Conservation (phyloP, 2,888 invertebrate genomes). For the Pemphredon lugubris region DNA sequence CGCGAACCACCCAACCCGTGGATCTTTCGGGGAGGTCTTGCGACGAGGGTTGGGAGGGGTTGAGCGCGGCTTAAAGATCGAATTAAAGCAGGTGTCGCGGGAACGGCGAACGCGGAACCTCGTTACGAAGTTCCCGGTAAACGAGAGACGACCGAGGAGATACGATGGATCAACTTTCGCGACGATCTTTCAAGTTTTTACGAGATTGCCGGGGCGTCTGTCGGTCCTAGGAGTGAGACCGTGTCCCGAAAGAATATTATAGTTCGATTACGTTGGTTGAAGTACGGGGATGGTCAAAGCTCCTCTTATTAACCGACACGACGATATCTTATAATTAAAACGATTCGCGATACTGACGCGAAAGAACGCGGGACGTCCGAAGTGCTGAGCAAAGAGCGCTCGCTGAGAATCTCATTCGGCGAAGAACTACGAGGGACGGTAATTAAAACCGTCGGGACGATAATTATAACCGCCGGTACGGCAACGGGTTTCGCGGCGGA, state of each 20-base stretch:
- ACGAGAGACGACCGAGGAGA: no score
- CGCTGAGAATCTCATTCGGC: constrained; percentile 37
- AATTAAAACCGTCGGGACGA: constrained; percentile 33
- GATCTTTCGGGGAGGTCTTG: not conserved
- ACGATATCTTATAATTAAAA: constrained; percentile 40
- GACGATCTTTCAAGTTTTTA: no score
- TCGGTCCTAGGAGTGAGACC: no score
- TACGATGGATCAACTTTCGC: no score
- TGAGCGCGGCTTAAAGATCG: constrained; percentile 9
- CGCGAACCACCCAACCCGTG: no score
- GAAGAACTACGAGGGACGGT: constrained; percentile 17
- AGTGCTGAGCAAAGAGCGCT: constrained; percentile 43
- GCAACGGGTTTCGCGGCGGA: not conserved
- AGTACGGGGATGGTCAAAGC: no score
- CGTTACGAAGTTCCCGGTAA: no score
- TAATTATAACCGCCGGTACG: not conserved
- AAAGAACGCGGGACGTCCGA: not conserved
- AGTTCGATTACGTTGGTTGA: no score
- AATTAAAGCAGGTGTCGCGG: not conserved
- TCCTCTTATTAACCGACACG: constrained; percentile 24
- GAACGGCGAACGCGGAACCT: no score
- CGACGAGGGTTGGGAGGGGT: constrained; percentile 7
- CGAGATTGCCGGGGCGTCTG: no score
- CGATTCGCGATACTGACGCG: not conserved
- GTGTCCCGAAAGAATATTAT: no score